These are phyloP conservation scores for Sarcophaga subvicina DNA, from an alignment of 2,888 invertebrate species.

Conservation along the genomic window DNA sequence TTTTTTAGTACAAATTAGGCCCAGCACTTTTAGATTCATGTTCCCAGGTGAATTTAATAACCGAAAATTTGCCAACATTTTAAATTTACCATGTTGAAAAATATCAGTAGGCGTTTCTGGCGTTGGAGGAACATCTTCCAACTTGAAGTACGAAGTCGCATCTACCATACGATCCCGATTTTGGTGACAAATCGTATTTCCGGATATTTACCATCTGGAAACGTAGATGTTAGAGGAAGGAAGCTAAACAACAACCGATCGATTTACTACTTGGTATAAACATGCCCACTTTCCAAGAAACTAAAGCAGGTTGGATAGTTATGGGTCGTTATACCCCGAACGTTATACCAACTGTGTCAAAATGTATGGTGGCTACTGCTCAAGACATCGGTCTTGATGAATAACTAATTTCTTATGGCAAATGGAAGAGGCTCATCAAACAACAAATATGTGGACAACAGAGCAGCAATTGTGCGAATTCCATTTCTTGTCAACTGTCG, in stretches of 20 bases:
- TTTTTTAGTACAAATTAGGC: background rate
- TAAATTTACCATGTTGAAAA: conserved; percentile 5
- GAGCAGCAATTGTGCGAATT: background rate
- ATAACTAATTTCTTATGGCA: background rate
- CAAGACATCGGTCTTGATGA: background rate
- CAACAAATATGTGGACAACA: too few relatives aligned
- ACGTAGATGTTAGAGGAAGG: background rate
- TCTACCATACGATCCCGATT: background rate
- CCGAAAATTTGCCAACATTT: background rate
- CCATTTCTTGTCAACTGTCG: background rate
- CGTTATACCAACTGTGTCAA: background rate
- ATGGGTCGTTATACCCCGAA: background rate
- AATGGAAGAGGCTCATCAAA: too few relatives aligned
- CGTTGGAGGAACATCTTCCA: conserved; percentile 8
- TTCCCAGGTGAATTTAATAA: conserved; percentile 12
- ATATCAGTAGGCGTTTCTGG: conserved; percentile 8
- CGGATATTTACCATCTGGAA: too few relatives aligned
- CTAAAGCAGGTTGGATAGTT: background rate
- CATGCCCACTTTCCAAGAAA: background rate
- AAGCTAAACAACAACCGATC: conserved; percentile 5
- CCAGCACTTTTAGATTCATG: conserved; percentile 7
- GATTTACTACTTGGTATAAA: background rate
- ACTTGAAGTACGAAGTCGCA: conserved; percentile 6
- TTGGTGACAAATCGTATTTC: background rate
- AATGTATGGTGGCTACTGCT: background rate